Conservation (phyloP, 1,140 invertebrate species). For the Apis florea region DNA sequence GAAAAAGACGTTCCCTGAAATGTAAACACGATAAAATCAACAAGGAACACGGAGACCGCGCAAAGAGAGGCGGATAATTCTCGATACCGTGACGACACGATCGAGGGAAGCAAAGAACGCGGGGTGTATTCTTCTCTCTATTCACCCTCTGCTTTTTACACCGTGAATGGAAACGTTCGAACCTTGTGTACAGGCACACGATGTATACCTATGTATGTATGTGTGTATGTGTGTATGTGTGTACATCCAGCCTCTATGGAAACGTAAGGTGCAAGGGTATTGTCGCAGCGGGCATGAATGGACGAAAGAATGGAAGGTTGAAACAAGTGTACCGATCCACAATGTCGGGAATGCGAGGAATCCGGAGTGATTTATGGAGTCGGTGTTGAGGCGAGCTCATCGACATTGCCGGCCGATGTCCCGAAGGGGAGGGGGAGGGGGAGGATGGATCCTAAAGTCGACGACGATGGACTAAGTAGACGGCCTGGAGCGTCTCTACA, state of each 20-base stretch:
- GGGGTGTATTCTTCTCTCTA: slow-evolving; percentile 53
- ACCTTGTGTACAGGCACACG: not conserved
- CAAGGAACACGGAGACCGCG: slow-evolving; percentile 39
- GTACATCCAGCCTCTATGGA: slow-evolving; percentile 48
- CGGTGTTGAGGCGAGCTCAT: slow-evolving; percentile 15
- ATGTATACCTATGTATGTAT: slow-evolving; percentile 25
- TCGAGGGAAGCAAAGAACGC: slow-evolving; percentile 42
- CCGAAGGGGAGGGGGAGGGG: not conserved
- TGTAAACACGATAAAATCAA: slow-evolving; percentile 76
- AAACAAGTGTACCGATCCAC: slow-evolving; percentile 76
- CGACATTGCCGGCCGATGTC: not conserved
- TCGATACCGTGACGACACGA: slow-evolving; percentile 70
- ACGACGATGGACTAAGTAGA: not conserved
- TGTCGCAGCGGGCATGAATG: slow-evolving; percentile 74
- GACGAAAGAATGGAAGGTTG: slow-evolving; percentile 63
- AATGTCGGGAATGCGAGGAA: slow-evolving; percentile 71
- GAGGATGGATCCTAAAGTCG: not conserved
- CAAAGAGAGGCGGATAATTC: slow-evolving; percentile 67
- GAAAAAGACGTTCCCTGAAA: slow-evolving; percentile 63
- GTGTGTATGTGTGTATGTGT: slow-evolving; percentile 21
- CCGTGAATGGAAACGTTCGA: slow-evolving; percentile 67
- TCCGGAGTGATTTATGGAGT: slow-evolving; percentile 73
- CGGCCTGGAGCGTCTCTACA: slow-evolving; percentile 50
- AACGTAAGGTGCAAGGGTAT: slow-evolving; percentile 76
- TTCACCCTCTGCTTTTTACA: slow-evolving; percentile 49